Conservation (phyloP, 2,888 invertebrate species). For the Diloba caeruleocephala region DNA sequence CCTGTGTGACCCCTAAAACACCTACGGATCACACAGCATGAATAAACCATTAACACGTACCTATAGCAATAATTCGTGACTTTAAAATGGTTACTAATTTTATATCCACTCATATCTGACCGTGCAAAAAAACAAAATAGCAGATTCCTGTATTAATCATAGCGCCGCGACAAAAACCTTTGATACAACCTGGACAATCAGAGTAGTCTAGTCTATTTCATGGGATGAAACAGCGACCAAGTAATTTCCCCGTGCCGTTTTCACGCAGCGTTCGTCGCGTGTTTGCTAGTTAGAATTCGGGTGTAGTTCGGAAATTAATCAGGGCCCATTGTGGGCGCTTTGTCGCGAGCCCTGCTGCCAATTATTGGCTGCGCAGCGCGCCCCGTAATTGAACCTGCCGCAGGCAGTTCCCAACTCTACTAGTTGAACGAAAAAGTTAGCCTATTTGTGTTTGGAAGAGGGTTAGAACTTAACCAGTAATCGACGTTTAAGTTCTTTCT, state of each 20-base stretch:
- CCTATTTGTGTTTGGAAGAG: constrained; percentile 35
- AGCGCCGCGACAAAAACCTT: constrained; percentile 44
- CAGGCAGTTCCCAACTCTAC: constrained; percentile 62
- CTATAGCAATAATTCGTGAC: neutral
- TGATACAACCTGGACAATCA: constrained; percentile 48
- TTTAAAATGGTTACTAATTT: neutral
- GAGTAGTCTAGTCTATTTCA: constrained; percentile 55
- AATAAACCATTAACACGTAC: no score
- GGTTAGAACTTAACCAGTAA: constrained; percentile 17
- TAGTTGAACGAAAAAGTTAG: constrained; percentile 65
- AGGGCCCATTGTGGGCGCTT: constrained; percentile 87
- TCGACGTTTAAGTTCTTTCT: constrained; percentile 3
- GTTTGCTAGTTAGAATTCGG: constrained; percentile 88
- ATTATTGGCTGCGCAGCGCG: constrained; percentile 82
- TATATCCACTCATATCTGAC: constrained; percentile 1
- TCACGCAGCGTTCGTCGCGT: constrained; percentile 73
- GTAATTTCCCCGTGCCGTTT: constrained; percentile 77
- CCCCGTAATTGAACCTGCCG: constrained; percentile 83
- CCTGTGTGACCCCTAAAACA: no score
- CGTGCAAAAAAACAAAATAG: constrained; percentile 8
- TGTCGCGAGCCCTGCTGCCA: constrained; percentile 84
- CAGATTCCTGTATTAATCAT: constrained; percentile 38
- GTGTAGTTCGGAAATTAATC: constrained; percentile 88
- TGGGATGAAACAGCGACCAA: constrained; percentile 67
- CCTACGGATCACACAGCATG: no score